A percentile compares a stretch with the other conserved stretches of the same genome.
phyloP scores from a whole-genome alignment of 2,888 invertebrate species.

The Scaptomyza polygonia region DNA sequence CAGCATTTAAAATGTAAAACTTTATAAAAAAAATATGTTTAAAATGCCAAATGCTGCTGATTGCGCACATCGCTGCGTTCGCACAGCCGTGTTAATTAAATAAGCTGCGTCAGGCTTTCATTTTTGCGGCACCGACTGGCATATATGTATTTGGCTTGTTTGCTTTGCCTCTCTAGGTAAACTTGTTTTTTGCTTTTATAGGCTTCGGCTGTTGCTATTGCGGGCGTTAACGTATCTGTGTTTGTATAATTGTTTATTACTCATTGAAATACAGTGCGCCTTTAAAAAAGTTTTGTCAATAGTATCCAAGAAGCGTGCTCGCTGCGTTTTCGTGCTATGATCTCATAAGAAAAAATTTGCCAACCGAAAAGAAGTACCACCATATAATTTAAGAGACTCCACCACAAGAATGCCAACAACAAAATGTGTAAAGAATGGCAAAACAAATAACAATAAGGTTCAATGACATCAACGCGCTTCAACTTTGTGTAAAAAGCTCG shows the following conservation, averaged over 20 bases:
- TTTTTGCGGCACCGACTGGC: constrained; percentile 29
- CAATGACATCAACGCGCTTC: constrained; percentile 55
- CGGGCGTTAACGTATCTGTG: constrained; percentile 37
- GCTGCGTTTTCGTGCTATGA: constrained; percentile 59
- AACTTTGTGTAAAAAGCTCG: constrained; percentile 30
- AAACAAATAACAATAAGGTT: constrained; percentile 46
- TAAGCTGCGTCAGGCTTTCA: constrained; percentile 47
- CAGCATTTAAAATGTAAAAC: constrained; percentile 11
- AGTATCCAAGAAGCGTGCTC: constrained; percentile 37
- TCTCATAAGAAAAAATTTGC: constrained; percentile 72
- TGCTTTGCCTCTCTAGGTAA: constrained; percentile 44
- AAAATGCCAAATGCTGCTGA: constrained; percentile 18
- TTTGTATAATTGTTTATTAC: constrained; percentile 20
- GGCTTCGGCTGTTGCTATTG: constrained; percentile 39
- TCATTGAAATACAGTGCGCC: constrained; percentile 38
- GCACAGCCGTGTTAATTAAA: constrained; percentile 67
- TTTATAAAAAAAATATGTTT: constrained; percentile 9
- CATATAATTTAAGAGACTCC: constrained; percentile 41
- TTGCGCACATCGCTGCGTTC: constrained; percentile 46
- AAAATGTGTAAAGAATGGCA: constrained; percentile 33
- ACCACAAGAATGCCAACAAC: constrained; percentile 37
- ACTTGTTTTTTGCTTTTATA: constrained; percentile 65
- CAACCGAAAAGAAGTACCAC: constrained; percentile 20
- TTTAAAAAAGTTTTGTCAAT: constrained; percentile 70
- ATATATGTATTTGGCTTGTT: constrained; percentile 37